phyloP scores from a whole-genome alignment of 2,113 vertebrate species.

The Tympanuchus pallidicinctus region DNA sequence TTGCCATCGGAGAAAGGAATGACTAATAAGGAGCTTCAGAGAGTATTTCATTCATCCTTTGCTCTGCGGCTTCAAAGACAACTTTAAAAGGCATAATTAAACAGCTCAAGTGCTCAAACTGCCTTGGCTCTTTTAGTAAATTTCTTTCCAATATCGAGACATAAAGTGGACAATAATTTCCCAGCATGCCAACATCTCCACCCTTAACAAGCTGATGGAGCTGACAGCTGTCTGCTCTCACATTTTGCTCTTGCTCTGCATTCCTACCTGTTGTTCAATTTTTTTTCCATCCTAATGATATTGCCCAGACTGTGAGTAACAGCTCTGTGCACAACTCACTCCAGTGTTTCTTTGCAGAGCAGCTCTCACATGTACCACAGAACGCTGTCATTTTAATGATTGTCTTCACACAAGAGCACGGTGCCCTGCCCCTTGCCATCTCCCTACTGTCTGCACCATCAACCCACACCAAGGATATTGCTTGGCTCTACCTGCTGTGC shows the following conservation, averaged over 20 bases:
- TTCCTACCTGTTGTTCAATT: background rate
- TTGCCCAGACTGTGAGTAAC: background rate
- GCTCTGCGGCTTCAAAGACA: constrained; percentile 24
- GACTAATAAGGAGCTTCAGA: constrained; percentile 60
- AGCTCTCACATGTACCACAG: background rate
- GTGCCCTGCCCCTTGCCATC: background rate
- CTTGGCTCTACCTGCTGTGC: background rate
- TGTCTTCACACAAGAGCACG: background rate
- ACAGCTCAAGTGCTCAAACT: constrained; percentile 50
- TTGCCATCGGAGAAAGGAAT: constrained; percentile 48
- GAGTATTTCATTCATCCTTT: background rate
- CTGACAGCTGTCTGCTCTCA: background rate
- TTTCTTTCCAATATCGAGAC: constrained; percentile 59
- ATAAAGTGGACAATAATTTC: constrained; percentile 60
- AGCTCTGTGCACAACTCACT: background rate
- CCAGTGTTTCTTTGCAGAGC: background rate
- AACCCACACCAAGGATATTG: background rate
- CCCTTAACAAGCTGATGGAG: constrained; percentile 35
- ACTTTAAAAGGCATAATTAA: constrained; percentile 73
- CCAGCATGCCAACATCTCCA: constrained; percentile 40
- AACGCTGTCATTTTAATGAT: background rate
- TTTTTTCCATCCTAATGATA: background rate
- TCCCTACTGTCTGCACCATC: background rate
- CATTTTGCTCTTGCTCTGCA: background rate
- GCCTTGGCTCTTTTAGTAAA: constrained; percentile 38